Evolutionary conservation across 2,888 invertebrate species (phyloP).

Genomic region (Marronus borbonicus): DNA sequence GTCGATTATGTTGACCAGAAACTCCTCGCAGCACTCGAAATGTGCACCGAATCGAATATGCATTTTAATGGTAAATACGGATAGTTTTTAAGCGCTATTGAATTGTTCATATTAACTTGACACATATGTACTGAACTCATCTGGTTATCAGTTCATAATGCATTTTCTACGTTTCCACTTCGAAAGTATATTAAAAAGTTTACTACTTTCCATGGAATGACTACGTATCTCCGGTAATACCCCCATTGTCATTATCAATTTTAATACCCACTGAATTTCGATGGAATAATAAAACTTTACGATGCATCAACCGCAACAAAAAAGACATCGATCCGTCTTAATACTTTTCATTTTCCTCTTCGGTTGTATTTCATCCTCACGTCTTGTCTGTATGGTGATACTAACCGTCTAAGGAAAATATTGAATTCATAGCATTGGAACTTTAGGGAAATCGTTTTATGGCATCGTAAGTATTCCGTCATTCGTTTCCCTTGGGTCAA

Average conservation of each 20-base stretch:
- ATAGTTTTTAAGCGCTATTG: too few relatives aligned
- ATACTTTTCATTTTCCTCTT: constrained; percentile 26
- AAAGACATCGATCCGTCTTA: constrained; percentile 32
- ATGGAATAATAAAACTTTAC: constrained; percentile 27
- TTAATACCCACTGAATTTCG: constrained; percentile 24
- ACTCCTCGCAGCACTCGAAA: too few relatives aligned
- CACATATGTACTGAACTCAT: too few relatives aligned
- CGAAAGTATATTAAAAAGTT: constrained; percentile 14
- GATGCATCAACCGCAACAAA: constrained; percentile 18
- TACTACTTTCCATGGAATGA: constrained; percentile 2
- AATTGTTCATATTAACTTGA: too few relatives aligned
- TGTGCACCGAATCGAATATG: too few relatives aligned
- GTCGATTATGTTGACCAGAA: too few relatives aligned
- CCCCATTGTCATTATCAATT: constrained; percentile 35
- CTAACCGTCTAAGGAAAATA: background rate
- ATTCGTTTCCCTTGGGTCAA: constrained; percentile 26
- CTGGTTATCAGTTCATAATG: background rate
- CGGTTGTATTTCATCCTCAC: background rate
- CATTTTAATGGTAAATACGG: too few relatives aligned
- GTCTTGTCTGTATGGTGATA: background rate
- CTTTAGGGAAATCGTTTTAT: constrained; percentile 38
- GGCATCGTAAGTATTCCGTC: constrained; percentile 14
- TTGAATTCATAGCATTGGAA: constrained; percentile 28
- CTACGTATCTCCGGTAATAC: constrained; percentile 20
- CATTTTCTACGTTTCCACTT: too few relatives aligned